Base-by-base conservation (phyloP, 2,113 vertebrate species). In the Amia ocellicauda region DNA sequence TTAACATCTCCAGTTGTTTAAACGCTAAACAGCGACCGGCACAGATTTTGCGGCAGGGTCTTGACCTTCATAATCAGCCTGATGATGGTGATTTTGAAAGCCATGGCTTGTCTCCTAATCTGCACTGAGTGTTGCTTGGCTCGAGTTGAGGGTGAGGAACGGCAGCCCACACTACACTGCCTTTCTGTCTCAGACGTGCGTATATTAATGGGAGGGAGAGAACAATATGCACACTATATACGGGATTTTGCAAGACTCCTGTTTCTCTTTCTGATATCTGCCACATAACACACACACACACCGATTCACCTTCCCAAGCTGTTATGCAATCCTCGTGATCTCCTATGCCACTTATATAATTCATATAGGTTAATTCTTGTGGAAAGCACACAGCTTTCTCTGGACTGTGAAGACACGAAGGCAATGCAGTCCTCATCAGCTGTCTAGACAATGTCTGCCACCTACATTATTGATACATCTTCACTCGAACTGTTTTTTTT, bases 401-500 rank as follows among this genome's bases (percentile, higher is more conserved):
- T 57, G 56, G 26, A 20, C 42, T 24, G 19, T 20, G n/a, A 56
- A 27, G 19, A 14, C 40, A 7, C 29, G 22, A 23, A 16, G 4
- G 28, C 40, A 42, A 55, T 8, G 10, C 4, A 28, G 31, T 29
- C 14, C 23, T 47, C 26, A 31, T 26, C 17, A 23, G 17, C 56
- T 14, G 45, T 50, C 53, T 28, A 16, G 23, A 27, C 24, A 50
- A 26, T 3, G 27, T 26, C 10, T 13, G 16, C 26, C 23, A 36
- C 27, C 19, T 45, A 50, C 20, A 42, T 61, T 27, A 49, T 56
- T 57, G 41, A 57, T 58, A 57, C 43, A 63, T 23, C 28, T 40
- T 28, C 23, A 11, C 4, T 29, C 31, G 4, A 47, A 60, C 26
- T 40, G 52, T 28, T 62, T 22, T 57, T 20, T 62, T 59, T 68